Percentiles rank a stretch among this genome's conserved stretches.
These are phyloP conservation scores for Todiramphus saurophagus DNA, from an alignment of 2,113 vertebrate species.

Conservation along the genomic window DNA sequence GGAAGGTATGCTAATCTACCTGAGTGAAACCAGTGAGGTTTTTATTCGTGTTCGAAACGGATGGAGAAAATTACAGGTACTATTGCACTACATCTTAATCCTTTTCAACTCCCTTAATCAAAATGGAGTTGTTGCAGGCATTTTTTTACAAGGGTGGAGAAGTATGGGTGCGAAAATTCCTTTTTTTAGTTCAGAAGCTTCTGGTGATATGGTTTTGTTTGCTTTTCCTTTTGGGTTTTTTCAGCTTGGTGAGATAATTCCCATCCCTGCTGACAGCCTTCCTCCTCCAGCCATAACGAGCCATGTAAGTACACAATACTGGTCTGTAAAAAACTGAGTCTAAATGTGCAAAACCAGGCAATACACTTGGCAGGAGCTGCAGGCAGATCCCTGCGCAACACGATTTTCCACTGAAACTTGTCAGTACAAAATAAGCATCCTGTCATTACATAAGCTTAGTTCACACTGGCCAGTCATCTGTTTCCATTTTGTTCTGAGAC, in stretches of 20 bases:
- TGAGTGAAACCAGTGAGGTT: constrained; percentile 82
- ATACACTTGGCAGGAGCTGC: background rate
- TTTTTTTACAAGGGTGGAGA: background rate
- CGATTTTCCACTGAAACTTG: background rate
- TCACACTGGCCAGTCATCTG: background rate
- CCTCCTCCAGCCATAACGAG: constrained; percentile 76
- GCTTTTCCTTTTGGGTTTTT: constrained; percentile 6
- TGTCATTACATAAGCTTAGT: background rate
- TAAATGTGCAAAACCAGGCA: background rate
- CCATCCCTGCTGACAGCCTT: constrained; percentile 78
- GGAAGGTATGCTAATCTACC: constrained; percentile 84
- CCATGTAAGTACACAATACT: constrained; percentile 66
- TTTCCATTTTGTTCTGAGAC: background rate
- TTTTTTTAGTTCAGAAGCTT: background rate
- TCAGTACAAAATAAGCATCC: background rate
- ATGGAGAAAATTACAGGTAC: constrained; percentile 93
- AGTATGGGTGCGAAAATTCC: background rate
- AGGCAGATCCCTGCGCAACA: background rate
- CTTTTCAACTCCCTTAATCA: background rate
- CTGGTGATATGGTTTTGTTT: background rate
- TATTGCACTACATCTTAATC: background rate
- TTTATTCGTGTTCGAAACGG: constrained; percentile 89
- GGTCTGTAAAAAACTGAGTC: background rate
- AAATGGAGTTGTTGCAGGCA: background rate
- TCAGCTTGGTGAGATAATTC: constrained; percentile 89